A percentile compares a stretch with the other conserved stretches of the same genome.
phyloP scores from a whole-genome alignment of 2,113 vertebrate genomes.

The Stegastes partitus region DNA sequence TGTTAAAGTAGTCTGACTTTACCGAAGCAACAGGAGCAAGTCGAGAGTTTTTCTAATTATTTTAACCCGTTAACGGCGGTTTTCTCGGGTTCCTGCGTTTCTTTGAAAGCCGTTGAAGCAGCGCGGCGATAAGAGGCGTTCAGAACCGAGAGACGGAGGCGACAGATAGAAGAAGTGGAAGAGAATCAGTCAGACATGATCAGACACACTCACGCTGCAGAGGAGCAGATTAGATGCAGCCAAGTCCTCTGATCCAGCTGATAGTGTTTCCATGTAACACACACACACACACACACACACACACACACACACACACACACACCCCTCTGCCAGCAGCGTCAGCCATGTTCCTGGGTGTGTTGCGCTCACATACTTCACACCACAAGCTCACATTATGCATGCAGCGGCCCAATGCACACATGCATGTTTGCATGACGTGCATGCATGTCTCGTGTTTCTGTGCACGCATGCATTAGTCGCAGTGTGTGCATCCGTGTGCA shows the following conservation, averaged over 20 bases:
- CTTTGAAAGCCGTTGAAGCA: no score
- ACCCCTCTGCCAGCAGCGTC: conserved; percentile 16
- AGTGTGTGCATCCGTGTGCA: not conserved
- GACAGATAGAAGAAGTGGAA: not conserved
- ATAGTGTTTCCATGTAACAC: conserved; percentile 42
- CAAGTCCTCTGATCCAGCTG: conserved; percentile 50
- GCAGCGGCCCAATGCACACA: not conserved
- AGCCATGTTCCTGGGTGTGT: conserved; percentile 28
- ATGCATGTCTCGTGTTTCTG: not conserved
- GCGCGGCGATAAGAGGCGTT: no score
- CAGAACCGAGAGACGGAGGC: no score
- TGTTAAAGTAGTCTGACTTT: no score
- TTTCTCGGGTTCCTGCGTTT: no score
- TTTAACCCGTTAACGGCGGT: no score
- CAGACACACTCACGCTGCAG: conserved; percentile 41
- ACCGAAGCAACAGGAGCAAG: no score
- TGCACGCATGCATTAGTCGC: not conserved
- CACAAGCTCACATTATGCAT: no score
- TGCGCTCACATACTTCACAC: conserved; percentile 18
- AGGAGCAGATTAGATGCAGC: conserved; percentile 38
- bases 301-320: conserved; percentile 13
- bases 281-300: conserved; percentile 15
- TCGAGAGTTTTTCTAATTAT: no score
- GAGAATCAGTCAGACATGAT: conserved; percentile 47
- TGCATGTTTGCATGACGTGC: not conserved